Evolutionary conservation across 2,113 vertebrate genomes (phyloP).

Genomic region (Oreochromis spilurus): DNA sequence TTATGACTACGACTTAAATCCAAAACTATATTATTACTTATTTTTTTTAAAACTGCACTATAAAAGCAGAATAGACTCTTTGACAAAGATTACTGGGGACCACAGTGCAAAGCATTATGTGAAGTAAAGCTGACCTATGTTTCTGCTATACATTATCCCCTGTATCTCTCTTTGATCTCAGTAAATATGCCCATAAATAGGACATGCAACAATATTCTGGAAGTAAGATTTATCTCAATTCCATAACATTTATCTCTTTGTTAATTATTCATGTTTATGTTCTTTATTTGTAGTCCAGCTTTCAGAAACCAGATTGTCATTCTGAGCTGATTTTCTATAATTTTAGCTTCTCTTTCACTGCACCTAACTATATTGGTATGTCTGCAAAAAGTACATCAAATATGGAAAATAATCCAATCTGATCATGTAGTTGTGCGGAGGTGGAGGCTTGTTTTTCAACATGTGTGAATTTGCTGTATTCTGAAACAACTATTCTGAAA

Average conservation of each 20-base stretch:
- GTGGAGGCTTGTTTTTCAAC: neutral
- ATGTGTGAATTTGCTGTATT: neutral
- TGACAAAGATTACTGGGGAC: neutral
- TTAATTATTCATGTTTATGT: neutral
- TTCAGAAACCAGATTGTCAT: neutral
- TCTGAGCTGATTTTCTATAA: neutral
- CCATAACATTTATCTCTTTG: neutral
- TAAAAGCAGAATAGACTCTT: neutral
- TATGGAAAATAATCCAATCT: neutral
- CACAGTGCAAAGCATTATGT: neutral
- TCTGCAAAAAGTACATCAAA: neutral
- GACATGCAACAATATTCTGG: neutral
- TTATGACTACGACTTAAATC: neutral
- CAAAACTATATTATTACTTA: neutral
- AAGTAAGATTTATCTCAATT: neutral
- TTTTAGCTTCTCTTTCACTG: neutral
- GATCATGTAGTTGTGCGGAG: neutral
- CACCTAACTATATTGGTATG: neutral
- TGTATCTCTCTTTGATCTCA: neutral
- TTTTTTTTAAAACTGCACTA: neutral
- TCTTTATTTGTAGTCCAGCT: neutral
- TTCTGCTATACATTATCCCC: neutral
- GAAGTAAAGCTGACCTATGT: neutral
- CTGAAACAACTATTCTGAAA: neutral
- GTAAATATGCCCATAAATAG: neutral